A percentile compares a stretch with the other conserved stretches of the same genome.
phyloP scores from a whole-genome alignment of 35 echinoderm and acorn worm species.

The Anneissia japonica region DNA sequence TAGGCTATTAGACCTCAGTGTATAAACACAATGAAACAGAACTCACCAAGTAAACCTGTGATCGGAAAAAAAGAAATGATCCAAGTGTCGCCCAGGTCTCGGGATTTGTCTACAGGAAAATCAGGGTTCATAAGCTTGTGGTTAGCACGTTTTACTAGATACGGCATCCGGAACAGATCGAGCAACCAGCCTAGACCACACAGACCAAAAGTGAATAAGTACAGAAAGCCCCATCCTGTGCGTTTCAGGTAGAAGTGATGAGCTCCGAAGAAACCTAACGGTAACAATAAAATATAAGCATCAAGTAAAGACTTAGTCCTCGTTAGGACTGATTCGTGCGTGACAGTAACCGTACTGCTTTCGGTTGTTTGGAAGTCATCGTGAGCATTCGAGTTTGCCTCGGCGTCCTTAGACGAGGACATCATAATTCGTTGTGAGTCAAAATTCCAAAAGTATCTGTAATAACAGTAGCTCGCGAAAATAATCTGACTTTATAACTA shows the following conservation, averaged over 20 bases:
- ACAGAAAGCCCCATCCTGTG: conserved; percentile 34
- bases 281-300: conserved; percentile 56
- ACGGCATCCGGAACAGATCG: conserved; percentile 45
- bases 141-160: conserved; percentile 46
- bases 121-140: neutral
- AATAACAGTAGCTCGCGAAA: too few relatives aligned
- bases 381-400: neutral
- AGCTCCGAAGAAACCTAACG: conserved; percentile 41
- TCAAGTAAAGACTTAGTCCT: conserved; percentile 20
- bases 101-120: neutral
- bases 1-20: too few relatives aligned
- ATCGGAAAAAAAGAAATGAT: neutral
- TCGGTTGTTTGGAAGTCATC: neutral
- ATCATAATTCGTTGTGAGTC: neutral
- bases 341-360: neutral
- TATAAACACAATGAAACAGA: too few relatives aligned
- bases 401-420: neutral
- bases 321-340: neutral
- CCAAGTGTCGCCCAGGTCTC: neutral
- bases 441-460: too few relatives aligned
- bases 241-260: conserved; percentile 68
- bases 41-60: neutral
- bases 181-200: conserved; percentile 47
- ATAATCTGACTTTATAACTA: too few relatives aligned
- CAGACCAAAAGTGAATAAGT: conserved; percentile 51